Base-by-base conservation (phyloP, 30 jellyfish, hydroid and myxozoan species). In the Aurelia aurita complex sp. Pacific region DNA sequence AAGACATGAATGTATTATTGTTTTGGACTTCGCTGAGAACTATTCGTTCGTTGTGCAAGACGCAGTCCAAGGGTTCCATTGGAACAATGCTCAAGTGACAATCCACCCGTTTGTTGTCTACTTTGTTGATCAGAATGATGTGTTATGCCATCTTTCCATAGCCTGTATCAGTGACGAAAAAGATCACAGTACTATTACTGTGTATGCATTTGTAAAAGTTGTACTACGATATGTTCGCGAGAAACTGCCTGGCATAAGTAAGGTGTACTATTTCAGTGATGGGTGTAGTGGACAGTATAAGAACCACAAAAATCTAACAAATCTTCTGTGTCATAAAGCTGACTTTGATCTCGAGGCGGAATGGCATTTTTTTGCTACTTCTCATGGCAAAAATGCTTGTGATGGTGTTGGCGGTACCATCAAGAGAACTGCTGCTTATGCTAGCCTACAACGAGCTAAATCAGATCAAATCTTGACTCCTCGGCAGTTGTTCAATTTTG, bases 381-480 rank as follows among this genome's bases (percentile, higher is more conserved):
- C 61, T 71, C 81, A 71, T 71, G 81, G 81, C 70, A 71, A 71
- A 71, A 19, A 52, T 19, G 40, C 81, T 2, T 71, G 81, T 36
- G 35, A 64, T 64, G 74, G 40, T 36, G 36, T 64, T 71, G 81
- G 81, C 16, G 66, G 81, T 38, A 38, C 34, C 35, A 57, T 38
- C 18, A 71, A 71, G 42, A 34, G 69, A 34, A 72, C 35, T 42
- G 42, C 81, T n/a, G n/a, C n/a, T n/a, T n/a, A n/a, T n/a, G n/a
- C n/a, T n/a, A n/a, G n/a, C n/a, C n/a, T n/a, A n/a, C n/a, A n/a
- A n/a, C n/a, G n/a, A n/a, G n/a, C n/a, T n/a, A n/a, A n/a, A n/a
- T n/a, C n/a, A n/a, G n/a, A n/a, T n/a, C n/a, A n/a, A n/a, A n/a
- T n/a, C n/a, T n/a, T n/a, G n/a, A n/a, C n/a, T n/a, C n/a, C n/a